A percentile compares a stretch with the other conserved stretches of the same genome.
phyloP scores from a whole-genome alignment of 2,797 vertebrate genomes.

The Brachyrhaphis roseni region DNA sequence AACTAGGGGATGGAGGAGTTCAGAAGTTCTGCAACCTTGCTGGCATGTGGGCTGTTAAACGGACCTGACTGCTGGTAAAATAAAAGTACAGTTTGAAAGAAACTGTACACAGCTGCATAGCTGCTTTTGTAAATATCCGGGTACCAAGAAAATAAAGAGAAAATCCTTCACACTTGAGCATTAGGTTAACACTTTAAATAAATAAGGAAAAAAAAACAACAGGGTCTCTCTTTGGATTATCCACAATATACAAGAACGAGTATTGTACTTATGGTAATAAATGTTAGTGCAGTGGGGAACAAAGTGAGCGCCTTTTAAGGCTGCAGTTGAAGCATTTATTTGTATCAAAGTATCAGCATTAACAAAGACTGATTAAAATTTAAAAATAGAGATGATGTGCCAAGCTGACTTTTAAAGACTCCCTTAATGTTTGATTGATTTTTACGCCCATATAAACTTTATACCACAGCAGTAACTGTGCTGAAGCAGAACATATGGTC shows the following conservation, averaged over 20 bases:
- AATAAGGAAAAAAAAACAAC: background rate
- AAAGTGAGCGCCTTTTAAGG: background rate
- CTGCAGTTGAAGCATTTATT: background rate
- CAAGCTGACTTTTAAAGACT: slow-evolving; percentile 27
- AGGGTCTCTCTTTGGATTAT: background rate
- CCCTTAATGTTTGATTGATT: slow-evolving; percentile 31
- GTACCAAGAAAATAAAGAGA: background rate
- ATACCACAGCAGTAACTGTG: slow-evolving; percentile 23
- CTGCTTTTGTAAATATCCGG: background rate
- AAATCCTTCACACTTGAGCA: background rate
- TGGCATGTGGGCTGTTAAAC: slow-evolving; percentile 16
- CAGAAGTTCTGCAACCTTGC: slow-evolving; percentile 21
- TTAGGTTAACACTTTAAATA: background rate
- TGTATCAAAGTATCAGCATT: background rate
- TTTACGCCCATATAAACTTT: slow-evolving; percentile 39
- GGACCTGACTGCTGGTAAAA: slow-evolving; percentile 11
- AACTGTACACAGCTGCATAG: background rate
- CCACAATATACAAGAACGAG: background rate
- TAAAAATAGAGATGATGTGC: background rate
- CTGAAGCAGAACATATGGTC: slow-evolving; percentile 14
- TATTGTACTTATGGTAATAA: background rate
- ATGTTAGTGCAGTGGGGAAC: background rate
- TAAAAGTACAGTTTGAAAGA: slow-evolving; percentile 13
- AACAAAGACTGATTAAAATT: background rate
- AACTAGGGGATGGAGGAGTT: slow-evolving; percentile 27